Evolutionary conservation across 30 jellyfish, hydroid and myxozoan genomes (phyloP).

Genomic region (Turritopsis rubra): DNA sequence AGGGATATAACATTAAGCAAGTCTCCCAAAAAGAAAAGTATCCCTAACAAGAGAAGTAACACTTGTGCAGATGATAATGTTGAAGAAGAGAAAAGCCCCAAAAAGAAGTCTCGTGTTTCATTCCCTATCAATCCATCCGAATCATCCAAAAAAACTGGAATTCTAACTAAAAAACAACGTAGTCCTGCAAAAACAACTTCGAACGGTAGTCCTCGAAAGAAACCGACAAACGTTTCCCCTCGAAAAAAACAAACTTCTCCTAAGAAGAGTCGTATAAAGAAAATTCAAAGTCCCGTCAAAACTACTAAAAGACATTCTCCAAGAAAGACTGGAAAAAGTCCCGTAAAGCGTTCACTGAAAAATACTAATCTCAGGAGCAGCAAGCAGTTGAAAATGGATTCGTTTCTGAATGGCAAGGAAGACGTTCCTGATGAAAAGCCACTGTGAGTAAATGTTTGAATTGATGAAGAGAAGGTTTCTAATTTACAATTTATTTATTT

Average conservation of each 20-base stretch:
- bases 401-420: not conserved
- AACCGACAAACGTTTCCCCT: conserved; percentile 3
- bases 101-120: conserved; percentile 31
- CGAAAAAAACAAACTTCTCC: not conserved
- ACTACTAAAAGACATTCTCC: not conserved
- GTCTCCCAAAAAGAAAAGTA: not conserved
- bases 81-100: conserved; percentile 13
- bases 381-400: not conserved
- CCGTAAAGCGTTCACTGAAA: not conserved
- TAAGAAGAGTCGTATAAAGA: not conserved
- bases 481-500: too few relatives aligned
- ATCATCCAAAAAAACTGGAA: not conserved
- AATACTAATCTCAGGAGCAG: not conserved
- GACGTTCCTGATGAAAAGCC: conserved; percentile 19
- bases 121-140: not conserved
- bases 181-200: not conserved
- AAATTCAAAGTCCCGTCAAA: not conserved
- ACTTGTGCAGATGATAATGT: not conserved
- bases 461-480: too few relatives aligned
- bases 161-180: not conserved
- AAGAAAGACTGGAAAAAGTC: not conserved
- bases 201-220: not conserved
- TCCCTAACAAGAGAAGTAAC: not conserved
- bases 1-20: not conserved
- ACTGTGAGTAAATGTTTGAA: not conserved